These are phyloP conservation scores for Prosopocoilus inquinatus DNA, from an alignment of 2,888 invertebrate genomes.

Conservation along the genomic window DNA sequence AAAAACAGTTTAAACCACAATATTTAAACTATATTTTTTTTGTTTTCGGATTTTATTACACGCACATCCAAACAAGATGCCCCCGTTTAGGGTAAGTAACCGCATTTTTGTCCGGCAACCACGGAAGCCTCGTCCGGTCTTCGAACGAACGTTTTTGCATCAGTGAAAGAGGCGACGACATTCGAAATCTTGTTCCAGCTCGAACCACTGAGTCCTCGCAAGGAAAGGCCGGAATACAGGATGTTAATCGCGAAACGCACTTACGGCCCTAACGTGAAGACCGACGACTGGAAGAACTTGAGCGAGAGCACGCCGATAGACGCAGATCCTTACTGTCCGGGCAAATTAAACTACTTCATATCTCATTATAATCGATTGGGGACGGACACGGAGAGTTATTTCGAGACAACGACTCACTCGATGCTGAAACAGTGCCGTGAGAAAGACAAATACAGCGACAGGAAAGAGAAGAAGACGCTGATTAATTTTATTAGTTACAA, in stretches of 20 bases:
- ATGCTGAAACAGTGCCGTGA: constrained; percentile 53
- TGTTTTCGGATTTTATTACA: no score
- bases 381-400: constrained; percentile 41
- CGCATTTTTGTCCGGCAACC: no score
- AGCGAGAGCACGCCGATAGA: constrained; percentile 53
- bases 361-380: constrained; percentile 55
- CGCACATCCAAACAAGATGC: no score
- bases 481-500: constrained; percentile 34
- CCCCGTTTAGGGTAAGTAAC: no score
- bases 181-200: constrained; percentile 18
- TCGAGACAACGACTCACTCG: constrained; percentile 52
- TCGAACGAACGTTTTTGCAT: no score
- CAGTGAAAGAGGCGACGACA: not conserved
- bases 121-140: no score
- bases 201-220: constrained; percentile 18
- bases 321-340: constrained; percentile 53
- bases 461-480: constrained; percentile 42
- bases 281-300: constrained; percentile 53
- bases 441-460: constrained; percentile 46
- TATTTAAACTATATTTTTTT: no score
- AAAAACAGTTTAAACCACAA: no score
- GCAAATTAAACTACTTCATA: constrained; percentile 49
- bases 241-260: constrained; percentile 42
- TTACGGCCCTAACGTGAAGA: constrained; percentile 50
- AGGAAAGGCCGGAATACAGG: constrained; percentile 14